Conservation (phyloP, 2,888 invertebrate genomes). For the Lacanobia oleracea region DNA sequence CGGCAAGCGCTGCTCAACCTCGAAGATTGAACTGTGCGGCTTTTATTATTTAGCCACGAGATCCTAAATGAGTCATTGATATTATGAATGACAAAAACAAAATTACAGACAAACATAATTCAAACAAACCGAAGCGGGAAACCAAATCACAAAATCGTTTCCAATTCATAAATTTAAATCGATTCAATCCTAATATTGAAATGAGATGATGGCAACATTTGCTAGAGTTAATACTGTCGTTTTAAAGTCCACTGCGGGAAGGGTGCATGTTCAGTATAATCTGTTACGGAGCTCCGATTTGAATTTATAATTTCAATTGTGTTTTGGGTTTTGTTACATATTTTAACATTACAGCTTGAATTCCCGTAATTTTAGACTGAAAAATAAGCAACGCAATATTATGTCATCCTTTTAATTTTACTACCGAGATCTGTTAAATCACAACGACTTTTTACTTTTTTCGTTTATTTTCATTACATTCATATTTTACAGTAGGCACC, state of each 20-base stretch:
- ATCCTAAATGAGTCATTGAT: not conserved
- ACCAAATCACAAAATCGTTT: conserved; percentile 58
- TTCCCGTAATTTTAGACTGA: not conserved
- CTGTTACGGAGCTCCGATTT: conserved; percentile 35
- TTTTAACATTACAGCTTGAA: conserved; percentile 16
- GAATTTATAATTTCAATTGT: conserved; percentile 49
- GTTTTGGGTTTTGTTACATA: conserved; percentile 34
- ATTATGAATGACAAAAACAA: conserved; percentile 9
- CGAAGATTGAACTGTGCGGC: not conserved
- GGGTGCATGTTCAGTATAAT: conserved; percentile 47
- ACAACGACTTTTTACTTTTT: not conserved
- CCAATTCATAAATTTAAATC: conserved; percentile 67
- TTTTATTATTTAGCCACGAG: not conserved
- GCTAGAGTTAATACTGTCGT: no score
- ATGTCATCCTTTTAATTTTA: not conserved
- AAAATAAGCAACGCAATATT: not conserved
- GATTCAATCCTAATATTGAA: conserved; percentile 67
- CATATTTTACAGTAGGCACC: not conserved
- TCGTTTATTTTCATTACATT: not conserved
- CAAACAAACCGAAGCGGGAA: conserved; percentile 44
- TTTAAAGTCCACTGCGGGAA: conserved; percentile 36
- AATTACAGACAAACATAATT: conserved; percentile 42
- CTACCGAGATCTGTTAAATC: not conserved
- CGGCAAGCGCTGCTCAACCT: not conserved
- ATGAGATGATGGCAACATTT: conserved; percentile 59